Percentiles rank a stretch among this genome's conserved stretches.
Conservation (phyloP, 2,888 invertebrate genomes). For the Rotaria socialis region DNA sequence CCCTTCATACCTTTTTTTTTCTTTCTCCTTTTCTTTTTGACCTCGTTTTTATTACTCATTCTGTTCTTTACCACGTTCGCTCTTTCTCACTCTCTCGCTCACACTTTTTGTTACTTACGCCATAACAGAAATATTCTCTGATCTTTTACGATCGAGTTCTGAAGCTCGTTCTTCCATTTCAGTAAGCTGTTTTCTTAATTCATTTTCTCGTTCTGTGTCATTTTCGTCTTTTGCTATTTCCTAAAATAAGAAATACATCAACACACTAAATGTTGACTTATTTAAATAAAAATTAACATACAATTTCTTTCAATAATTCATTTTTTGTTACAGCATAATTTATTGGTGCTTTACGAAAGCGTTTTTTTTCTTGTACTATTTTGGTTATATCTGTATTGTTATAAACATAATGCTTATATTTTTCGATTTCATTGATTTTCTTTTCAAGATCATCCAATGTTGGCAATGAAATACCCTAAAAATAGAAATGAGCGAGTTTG, state of each 20-base stretch:
- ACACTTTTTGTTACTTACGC: slow-evolving; percentile 60
- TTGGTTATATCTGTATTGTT: slow-evolving; percentile 42
- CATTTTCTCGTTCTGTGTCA: background rate
- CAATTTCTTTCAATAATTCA: background rate
- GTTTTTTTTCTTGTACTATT: slow-evolving; percentile 41
- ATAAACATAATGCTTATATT: slow-evolving; percentile 40
- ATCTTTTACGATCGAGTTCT: slow-evolving; percentile 81
- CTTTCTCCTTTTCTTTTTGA: background rate
- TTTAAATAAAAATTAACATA: background rate
- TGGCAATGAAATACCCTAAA: slow-evolving; percentile 38
- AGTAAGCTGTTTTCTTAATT: slow-evolving; percentile 66
- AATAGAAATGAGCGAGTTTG: too few relatives aligned
- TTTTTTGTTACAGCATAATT: slow-evolving; percentile 25
- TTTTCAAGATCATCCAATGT: slow-evolving; percentile 41
- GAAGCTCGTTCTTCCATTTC: slow-evolving; percentile 84
- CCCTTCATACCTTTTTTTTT: background rate
- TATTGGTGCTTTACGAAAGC: slow-evolving; percentile 39
- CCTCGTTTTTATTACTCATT: background rate
- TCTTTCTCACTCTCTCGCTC: background rate
- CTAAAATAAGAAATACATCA: background rate
- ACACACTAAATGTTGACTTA: too few relatives aligned
- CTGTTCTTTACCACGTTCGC: background rate
- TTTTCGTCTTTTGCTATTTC: slow-evolving; percentile 30
- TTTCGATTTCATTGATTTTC: slow-evolving; percentile 42
- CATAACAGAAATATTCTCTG: slow-evolving; percentile 85